Base-by-base conservation (phyloP, 2,888 invertebrate species). In the Calephelis perditalis region DNA sequence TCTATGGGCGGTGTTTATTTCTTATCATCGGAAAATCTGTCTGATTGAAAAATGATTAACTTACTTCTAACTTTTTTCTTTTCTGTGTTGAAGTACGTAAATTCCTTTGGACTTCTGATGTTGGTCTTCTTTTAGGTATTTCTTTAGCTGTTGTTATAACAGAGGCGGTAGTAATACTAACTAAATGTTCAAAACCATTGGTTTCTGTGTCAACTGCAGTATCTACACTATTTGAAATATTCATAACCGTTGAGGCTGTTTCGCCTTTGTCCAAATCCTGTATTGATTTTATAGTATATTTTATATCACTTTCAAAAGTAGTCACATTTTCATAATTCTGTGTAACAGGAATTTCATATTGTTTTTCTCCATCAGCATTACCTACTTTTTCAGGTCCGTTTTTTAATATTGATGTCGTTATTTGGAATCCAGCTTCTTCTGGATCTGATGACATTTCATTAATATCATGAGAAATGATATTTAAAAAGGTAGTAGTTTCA, bases 11-110 rank as follows among this genome's bases (percentile, higher is more conserved):
- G 6, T 40, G 6, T 8, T 40, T 40, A 40, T 40, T 40, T 40
- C 40, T 40, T 40, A 8, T 8, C 40, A 40, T 40, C 8, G 8
- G 40, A 40, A 40, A 40, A 40, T 40, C 40, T 7, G 6, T 7
- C 40, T 40, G 6, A 40, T 40, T 40, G 8, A 40, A 40, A 40
- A 40, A 40, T 26, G 26, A 26, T 7, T 40, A 57, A 70, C 78
- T 76, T 71, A 79, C 80, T 61, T 70, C 73, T 60, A 74, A 71
- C 35, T 74, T 78, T 46, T 64, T 71, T 47, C 71, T 69, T 52
- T 68, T 75, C 26, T 54, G 36, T 63, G 60, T 66, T 46, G 63
- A 35, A 6, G 52, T 45, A 58, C 15, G 52, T 66, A 47, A 60
- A 64, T 56, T 62, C 37, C 44, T 56, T 35, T 12, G 54, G 56